Conservation (phyloP, 2,797 vertebrate species). For the Balearica regulorum region DNA sequence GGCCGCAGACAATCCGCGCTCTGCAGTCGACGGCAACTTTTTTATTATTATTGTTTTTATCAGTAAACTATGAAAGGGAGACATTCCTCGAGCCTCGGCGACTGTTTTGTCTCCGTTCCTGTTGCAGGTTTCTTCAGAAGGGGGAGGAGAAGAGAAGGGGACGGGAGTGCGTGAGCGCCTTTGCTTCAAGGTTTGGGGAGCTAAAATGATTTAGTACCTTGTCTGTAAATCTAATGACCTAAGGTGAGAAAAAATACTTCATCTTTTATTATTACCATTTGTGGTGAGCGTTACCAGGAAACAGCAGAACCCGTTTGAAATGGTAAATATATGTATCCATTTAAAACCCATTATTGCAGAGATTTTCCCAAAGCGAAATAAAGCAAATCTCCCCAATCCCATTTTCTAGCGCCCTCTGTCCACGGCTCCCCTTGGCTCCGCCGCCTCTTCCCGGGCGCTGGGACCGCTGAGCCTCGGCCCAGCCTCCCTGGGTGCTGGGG, state of each 20-base stretch:
- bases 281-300: constrained; percentile 59
- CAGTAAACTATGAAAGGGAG: constrained; percentile 28
- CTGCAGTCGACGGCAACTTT: constrained; percentile 52
- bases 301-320: constrained; percentile 51
- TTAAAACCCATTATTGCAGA: constrained; percentile 57
- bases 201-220: constrained; percentile 68
- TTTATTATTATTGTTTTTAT: background rate
- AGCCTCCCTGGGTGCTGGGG: background rate
- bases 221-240: constrained; percentile 67
- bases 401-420: constrained; percentile 39
- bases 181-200: constrained; percentile 45
- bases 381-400: background rate
- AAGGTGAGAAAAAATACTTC: constrained; percentile 61
- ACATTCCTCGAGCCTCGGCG: background rate
- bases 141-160: background rate
- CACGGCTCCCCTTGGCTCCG: background rate
- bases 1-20: constrained; percentile 40
- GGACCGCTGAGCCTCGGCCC: background rate
- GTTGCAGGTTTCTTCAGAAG: background rate
- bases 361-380: constrained; percentile 33
- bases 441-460: background rate
- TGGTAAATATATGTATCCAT: constrained; percentile 56
- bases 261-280: constrained; percentile 68
- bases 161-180: background rate
- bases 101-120: constrained; percentile 48